Conservation (phyloP, 2,797 vertebrate species). For the Amblyopsis hoosieri region DNA sequence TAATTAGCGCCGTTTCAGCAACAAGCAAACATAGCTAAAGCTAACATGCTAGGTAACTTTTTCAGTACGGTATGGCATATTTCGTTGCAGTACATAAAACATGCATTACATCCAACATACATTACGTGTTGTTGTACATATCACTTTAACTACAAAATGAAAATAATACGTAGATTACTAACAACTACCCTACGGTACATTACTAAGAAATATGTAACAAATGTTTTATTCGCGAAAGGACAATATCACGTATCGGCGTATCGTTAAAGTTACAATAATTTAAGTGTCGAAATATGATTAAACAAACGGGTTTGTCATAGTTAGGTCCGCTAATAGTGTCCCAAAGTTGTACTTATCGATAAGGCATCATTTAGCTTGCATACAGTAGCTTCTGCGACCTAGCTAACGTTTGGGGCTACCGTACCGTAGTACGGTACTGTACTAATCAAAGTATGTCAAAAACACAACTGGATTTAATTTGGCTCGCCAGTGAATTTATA, state of each 20-base stretch:
- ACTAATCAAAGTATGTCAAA: not conserved
- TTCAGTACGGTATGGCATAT: too few relatives aligned
- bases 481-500: rapidly evolving
- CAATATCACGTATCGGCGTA: not conserved
- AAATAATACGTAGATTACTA: not conserved
- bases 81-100: too few relatives aligned
- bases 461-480: too few relatives aligned
- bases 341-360: not conserved
- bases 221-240: not conserved
- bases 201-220: not conserved
- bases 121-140: too few relatives aligned
- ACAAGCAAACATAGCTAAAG: not conserved
- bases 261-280: not conserved
- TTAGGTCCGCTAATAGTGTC: too few relatives aligned
- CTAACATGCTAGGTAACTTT: slow-evolving; percentile 11
- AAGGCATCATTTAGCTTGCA: slow-evolving; percentile 31
- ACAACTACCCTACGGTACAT: not conserved
- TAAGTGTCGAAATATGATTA: too few relatives aligned
- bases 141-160: not conserved
- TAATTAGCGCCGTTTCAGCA: not conserved
- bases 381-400: slow-evolving; percentile 29
- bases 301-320: too few relatives aligned
- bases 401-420: not conserved
- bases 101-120: too few relatives aligned
- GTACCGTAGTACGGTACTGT: not conserved